Percentiles rank a stretch among this genome's conserved stretches.
Evolutionary conservation across 2,888 invertebrate genomes (phyloP).

Genomic region (Heliothis peltigera): DNA sequence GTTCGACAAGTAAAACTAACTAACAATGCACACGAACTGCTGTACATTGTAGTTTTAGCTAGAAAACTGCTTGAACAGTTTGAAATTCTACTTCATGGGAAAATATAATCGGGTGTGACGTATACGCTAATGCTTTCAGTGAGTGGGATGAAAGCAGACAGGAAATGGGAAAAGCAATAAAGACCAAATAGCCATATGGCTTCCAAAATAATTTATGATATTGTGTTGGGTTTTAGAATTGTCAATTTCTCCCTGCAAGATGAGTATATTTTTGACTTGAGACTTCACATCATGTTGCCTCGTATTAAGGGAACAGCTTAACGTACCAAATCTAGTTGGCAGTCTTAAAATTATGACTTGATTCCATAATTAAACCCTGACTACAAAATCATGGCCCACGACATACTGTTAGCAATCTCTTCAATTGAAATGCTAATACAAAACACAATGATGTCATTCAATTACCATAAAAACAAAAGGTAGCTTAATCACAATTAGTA

Average conservation of each 20-base stretch:
- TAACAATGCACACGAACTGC: slow-evolving; percentile 22
- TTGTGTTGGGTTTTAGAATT: no score
- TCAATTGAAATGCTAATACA: slow-evolving; percentile 5
- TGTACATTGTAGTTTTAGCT: slow-evolving; percentile 20
- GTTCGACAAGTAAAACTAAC: slow-evolving; percentile 9
- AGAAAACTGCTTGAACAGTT: slow-evolving; percentile 35
- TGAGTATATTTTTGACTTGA: no score
- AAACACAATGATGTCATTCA: slow-evolving; percentile 38
- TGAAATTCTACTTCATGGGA: slow-evolving; percentile 12
- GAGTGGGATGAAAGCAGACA: slow-evolving; percentile 12
- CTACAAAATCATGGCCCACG: not conserved
- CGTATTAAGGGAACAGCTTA: no score
- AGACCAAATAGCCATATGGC: no score
- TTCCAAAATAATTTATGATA: no score
- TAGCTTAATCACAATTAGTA: slow-evolving; percentile 21
- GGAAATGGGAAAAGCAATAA: not conserved
- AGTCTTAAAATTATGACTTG: not conserved
- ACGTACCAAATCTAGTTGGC: not conserved
- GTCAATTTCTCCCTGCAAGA: no score
- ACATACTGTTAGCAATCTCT: not conserved
- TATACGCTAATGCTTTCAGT: not conserved
- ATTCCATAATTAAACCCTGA: not conserved
- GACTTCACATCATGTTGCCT: no score
- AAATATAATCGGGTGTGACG: slow-evolving; percentile 7
- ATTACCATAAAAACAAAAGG: slow-evolving; percentile 27